Evolutionary conservation across 2,797 vertebrate species (phyloP).

Genomic region (Poecilia gillii): DNA sequence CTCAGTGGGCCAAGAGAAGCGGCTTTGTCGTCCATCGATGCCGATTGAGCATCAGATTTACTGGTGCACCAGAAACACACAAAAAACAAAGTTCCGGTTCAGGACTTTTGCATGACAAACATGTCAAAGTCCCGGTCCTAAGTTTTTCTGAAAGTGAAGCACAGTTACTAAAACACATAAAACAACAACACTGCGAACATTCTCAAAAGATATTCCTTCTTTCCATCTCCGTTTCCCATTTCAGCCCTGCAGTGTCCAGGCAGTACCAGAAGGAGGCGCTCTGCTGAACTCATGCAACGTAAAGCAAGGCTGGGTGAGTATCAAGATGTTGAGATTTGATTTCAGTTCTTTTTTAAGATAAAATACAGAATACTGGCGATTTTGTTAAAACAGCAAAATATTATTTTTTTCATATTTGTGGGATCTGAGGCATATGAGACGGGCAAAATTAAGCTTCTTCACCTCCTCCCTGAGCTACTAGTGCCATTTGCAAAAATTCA

Average conservation of each 20-base stretch:
- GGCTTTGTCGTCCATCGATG: too few species aligned
- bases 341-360: neutral
- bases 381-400: neutral
- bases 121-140: neutral
- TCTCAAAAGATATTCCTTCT: neutral
- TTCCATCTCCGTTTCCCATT: slow-evolving; percentile 3
- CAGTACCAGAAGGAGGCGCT: slow-evolving; percentile 71
- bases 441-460: too few species aligned
- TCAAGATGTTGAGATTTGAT: neutral
- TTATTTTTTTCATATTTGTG: too few species aligned
- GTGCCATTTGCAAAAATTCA: too few species aligned
- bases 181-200: neutral
- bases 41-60: too few species aligned
- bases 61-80: too few species aligned
- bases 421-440: too few species aligned
- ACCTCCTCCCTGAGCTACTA: too few species aligned
- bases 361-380: neutral
- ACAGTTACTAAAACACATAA: neutral
- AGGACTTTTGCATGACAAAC: too few species aligned
- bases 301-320: slow-evolving; percentile 75
- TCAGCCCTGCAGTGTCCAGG: slow-evolving; percentile 62
- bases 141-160: neutral
- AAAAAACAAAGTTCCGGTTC: too few species aligned
- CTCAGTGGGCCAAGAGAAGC: neutral
- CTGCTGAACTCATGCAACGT: slow-evolving; percentile 62